A percentile compares a stretch with the other conserved stretches of the same genome.
Evolutionary conservation across 1,140 invertebrate genomes (phyloP).

Genomic region (Riptortus pedestris): DNA sequence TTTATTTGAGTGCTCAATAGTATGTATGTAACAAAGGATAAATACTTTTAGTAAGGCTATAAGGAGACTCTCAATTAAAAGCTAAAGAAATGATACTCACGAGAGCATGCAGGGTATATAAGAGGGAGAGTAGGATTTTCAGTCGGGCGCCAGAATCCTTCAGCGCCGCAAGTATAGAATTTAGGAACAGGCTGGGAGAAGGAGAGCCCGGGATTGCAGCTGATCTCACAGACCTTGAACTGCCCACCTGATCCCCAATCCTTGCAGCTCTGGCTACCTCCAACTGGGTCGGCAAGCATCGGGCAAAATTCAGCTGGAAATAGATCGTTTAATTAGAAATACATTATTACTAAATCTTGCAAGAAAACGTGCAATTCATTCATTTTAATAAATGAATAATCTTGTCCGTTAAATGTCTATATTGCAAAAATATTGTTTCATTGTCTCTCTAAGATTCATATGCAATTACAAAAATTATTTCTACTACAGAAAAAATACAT

Average conservation of each 20-base stretch:
- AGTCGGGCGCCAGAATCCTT: conserved; percentile 91
- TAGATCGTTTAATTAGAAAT: conserved; percentile 29
- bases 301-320: conserved; percentile 79
- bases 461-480: too few relatives aligned
- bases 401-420: neutral
- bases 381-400: neutral
- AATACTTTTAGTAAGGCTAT: too few relatives aligned
- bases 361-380: neutral
- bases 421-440: neutral
- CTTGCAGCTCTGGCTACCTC: conserved; percentile 80
- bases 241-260: conserved; percentile 93
- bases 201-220: conserved; percentile 70
- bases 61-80: too few relatives aligned
- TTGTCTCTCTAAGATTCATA: too few relatives aligned
- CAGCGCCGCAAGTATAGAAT: conserved; percentile 91
- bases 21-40: too few relatives aligned
- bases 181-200: conserved; percentile 85
- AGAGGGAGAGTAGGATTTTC: conserved; percentile 63
- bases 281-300: conserved; percentile 71
- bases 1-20: too few relatives aligned
- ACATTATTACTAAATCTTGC: neutral
- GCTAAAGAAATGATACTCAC: conserved; percentile 47
- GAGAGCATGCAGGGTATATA: conserved; percentile 81
- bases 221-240: conserved; percentile 84
- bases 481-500: too few relatives aligned